These are phyloP conservation scores for Aleadryas rufinucha DNA, from an alignment of 2,113 vertebrate species.

Conservation along the genomic window DNA sequence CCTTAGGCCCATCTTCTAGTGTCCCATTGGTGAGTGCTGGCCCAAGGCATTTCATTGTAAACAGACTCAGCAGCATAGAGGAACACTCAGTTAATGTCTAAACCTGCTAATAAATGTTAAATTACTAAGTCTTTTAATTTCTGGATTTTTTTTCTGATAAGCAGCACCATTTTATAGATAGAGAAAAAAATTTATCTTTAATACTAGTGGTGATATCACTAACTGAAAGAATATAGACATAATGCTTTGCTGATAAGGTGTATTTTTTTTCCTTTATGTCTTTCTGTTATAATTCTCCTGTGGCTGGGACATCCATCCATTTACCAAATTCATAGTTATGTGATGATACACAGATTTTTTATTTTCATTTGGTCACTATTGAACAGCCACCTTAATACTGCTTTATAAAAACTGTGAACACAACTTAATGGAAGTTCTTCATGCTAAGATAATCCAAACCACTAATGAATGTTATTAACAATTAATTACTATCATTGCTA, in stretches of 20 bases:
- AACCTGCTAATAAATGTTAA: background rate
- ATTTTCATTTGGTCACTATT: background rate
- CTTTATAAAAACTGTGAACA: background rate
- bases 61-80: background rate
- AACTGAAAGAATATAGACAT: background rate
- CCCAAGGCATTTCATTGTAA: background rate
- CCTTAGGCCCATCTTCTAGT: background rate
- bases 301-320: background rate
- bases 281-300: background rate
- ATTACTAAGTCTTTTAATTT: background rate
- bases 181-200: background rate
- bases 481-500: background rate
- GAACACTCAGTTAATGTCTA: background rate
- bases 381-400: background rate
- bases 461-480: background rate
- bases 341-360: background rate
- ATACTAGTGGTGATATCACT: background rate
- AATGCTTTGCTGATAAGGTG: background rate
- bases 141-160: background rate
- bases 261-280: background rate
- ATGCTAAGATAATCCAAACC: background rate
- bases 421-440: background rate
- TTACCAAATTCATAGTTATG: background rate
- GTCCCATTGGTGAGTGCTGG: background rate
- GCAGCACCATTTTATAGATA: background rate